Conservation (phyloP, 2,888 invertebrate species). For the Listrodromus nycthemerus region DNA sequence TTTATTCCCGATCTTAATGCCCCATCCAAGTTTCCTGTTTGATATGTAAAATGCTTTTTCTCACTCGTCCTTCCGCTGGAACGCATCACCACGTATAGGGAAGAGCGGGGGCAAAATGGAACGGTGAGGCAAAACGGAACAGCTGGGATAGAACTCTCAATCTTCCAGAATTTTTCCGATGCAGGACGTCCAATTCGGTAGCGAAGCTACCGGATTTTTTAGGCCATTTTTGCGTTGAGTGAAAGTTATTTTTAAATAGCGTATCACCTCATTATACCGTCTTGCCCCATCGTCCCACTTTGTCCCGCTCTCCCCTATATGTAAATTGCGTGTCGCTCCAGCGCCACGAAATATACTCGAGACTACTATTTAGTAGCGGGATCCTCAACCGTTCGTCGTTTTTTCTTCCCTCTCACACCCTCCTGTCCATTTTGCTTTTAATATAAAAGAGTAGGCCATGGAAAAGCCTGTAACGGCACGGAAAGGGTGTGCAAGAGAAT, state of each 20-base stretch:
- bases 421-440: neutral
- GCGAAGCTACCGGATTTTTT: too few species aligned
- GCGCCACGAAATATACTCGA: neutral
- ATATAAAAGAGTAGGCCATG: neutral
- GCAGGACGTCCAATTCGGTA: too few species aligned
- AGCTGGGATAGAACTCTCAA: too few species aligned
- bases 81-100: neutral
- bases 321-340: neutral
- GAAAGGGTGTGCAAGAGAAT: conserved; percentile 8
- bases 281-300: too few species aligned
- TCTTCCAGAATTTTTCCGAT: too few species aligned
- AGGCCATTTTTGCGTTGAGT: too few species aligned
- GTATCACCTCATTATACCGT: too few species aligned
- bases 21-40: conserved; percentile 30
- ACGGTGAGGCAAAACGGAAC: too few species aligned
- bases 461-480: neutral
- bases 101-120: too few species aligned
- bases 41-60: conserved; percentile 12
- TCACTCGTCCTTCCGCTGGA: neutral
- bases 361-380: neutral
- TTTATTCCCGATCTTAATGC: conserved; percentile 49
- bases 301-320: too few species aligned
- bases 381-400: neutral
- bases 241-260: too few species aligned
- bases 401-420: too few species aligned